Base-by-base conservation (phyloP, 2,888 invertebrate species). In the Pimpla rufipes region DNA sequence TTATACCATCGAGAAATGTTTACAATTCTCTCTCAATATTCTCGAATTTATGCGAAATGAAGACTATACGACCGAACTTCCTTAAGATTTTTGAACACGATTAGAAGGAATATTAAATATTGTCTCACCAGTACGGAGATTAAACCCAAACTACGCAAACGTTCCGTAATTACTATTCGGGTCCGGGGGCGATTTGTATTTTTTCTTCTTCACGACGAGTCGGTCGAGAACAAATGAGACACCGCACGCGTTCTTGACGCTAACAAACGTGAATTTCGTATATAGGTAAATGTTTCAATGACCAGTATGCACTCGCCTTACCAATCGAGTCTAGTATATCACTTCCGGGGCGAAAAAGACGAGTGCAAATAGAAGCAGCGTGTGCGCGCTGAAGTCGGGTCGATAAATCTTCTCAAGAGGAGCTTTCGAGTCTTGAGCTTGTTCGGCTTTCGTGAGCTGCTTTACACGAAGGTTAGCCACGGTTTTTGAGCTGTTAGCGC, bases 401-500 rank as follows among this genome's bases (percentile, higher is more conserved):
- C 89, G 10, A 91, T 92, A 91, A 92, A 92, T 92, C 92, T 92
- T 89, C 85, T 84, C 89, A 87, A 89, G 50, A 71, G 67, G 57
- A 89, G 89, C 88, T 91, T 89, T 88, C 88, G 85, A 85, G 79
- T 85, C 81, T 73, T 85, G 87, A 74, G 80, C 86, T 89, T 88
- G 88, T 87, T 81, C 85, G 87, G 59, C 29, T 70, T 70, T 70
- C 75, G 70, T 77, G 45, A 62, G 47, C 21, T 70, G 70, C 59
- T 89, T 92, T 91, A 90, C 91, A 91, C 90, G 91, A 91, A 92
- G 90, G 90, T 92, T 92, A 93, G 92, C 91, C 90, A 90, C 91
- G 90, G 88, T 89, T 92, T 91, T 91, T 90, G 89, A 91, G 89
- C 90, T 88, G 90, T 89, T 92, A 90, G 90, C 88, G 88, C 55